Evolutionary conservation across 2,888 invertebrate genomes (phyloP).

Genomic region (Eurytoma adleriae): DNA sequence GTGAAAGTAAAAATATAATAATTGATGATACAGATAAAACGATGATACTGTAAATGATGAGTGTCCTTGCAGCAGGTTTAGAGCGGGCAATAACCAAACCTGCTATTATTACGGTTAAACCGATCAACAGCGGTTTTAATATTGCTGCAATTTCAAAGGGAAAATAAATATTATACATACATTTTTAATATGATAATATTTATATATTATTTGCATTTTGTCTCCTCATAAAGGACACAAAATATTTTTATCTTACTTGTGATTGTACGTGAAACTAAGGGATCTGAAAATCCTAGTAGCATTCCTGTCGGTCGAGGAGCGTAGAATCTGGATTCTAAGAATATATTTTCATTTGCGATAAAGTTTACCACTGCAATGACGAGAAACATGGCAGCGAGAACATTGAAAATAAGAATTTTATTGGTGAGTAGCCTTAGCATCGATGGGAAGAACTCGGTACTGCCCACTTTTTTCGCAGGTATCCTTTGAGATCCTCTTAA

Average conservation of each 20-base stretch:
- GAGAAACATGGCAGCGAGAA: slow-evolving; percentile 77
- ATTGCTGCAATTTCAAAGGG: slow-evolving; percentile 70
- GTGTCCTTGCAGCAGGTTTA: slow-evolving; percentile 76
- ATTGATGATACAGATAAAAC: slow-evolving; percentile 75
- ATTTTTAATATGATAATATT: background rate
- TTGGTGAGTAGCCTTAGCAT: slow-evolving; percentile 78
- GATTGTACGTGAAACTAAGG: slow-evolving; percentile 77
- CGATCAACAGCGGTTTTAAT: slow-evolving; percentile 79
- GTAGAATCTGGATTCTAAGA: slow-evolving; percentile 80
- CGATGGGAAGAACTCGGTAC: slow-evolving; percentile 76
- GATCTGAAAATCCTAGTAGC: slow-evolving; percentile 77
- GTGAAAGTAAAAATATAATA: slow-evolving; percentile 76
- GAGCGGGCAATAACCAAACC: slow-evolving; percentile 79
- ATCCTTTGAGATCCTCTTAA: slow-evolving; percentile 56
- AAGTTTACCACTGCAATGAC: slow-evolving; percentile 79
- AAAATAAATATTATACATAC: background rate
- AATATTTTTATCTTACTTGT: slow-evolving; percentile 68
- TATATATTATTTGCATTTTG: background rate
- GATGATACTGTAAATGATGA: slow-evolving; percentile 77
- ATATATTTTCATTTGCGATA: slow-evolving; percentile 77
- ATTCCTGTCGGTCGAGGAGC: slow-evolving; percentile 76
- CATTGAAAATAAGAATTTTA: slow-evolving; percentile 78
- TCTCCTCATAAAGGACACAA: too few species aligned
- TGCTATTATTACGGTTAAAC: slow-evolving; percentile 77
- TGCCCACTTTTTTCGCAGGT: slow-evolving; percentile 60